Percentiles rank a stretch among this genome's conserved stretches.
phyloP scores from a whole-genome alignment of 1,140 invertebrate genomes.

The Sitobion miscanthi region DNA sequence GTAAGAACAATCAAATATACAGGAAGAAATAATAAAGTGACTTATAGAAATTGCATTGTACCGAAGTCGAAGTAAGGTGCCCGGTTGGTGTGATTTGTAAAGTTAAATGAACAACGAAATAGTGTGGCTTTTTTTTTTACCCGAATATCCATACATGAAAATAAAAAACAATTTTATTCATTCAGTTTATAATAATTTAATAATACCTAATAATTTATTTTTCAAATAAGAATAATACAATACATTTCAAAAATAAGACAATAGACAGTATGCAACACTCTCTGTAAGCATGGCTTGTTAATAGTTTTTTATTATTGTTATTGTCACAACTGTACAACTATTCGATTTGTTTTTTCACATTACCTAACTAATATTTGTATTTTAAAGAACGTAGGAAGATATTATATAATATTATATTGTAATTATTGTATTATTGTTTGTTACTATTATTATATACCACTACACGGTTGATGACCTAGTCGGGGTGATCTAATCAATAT shows the following conservation, averaged over 20 bases:
- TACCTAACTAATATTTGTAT: neutral
- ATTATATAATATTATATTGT: neutral
- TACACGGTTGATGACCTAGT: neutral
- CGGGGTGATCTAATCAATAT: neutral
- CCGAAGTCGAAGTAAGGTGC: neutral
- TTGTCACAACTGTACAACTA: neutral
- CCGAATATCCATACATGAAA: neutral
- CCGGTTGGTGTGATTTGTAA: neutral
- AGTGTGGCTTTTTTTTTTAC: neutral
- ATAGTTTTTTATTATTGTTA: neutral
- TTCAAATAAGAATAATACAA: too few species aligned
- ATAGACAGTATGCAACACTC: too few species aligned
- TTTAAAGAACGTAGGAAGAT: neutral
- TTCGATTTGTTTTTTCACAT: neutral
- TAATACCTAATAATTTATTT: too few species aligned
- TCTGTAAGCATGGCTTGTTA: neutral
- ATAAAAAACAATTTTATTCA: neutral
- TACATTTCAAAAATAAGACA: too few species aligned
- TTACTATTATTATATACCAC: neutral
- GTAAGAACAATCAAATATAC: neutral
- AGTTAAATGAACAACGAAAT: conserved; percentile 4
- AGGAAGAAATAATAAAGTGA: neutral
- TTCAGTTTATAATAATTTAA: neutral
- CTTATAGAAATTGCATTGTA: neutral
- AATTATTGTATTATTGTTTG: neutral